These are phyloP conservation scores for Lepidothrix coronata DNA, from an alignment of 2,113 vertebrate genomes.

Conservation along the genomic window DNA sequence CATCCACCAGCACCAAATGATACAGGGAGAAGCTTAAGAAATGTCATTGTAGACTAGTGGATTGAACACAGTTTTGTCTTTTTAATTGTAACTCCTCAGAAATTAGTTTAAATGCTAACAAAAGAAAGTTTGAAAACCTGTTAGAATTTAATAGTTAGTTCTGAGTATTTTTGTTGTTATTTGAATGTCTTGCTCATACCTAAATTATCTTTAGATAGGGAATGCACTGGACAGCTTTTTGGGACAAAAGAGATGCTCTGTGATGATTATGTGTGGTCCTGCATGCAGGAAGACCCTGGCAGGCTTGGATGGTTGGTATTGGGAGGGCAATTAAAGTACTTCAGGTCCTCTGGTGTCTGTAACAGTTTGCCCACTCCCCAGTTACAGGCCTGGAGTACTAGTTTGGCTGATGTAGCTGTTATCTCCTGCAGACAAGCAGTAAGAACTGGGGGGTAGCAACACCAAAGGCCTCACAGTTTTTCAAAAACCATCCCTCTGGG, in stretches of 20 bases:
- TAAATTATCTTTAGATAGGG: neutral
- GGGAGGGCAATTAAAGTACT: neutral
- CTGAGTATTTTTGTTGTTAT: neutral
- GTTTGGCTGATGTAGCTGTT: neutral
- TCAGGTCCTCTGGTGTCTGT: neutral
- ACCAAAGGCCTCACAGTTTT: neutral
- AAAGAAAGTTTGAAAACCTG: neutral
- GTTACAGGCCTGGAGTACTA: neutral
- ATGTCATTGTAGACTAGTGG: neutral
- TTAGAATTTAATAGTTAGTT: neutral
- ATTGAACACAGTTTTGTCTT: neutral
- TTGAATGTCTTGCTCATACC: neutral
- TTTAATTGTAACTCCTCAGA: neutral
- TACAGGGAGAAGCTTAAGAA: neutral
- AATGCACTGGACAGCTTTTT: neutral
- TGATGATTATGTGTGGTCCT: neutral
- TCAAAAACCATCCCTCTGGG: neutral
- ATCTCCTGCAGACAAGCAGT: neutral
- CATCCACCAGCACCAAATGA: neutral
- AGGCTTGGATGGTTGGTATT: fast-evolving
- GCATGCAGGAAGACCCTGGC: neutral
- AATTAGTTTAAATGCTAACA: neutral
- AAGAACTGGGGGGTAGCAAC: neutral
- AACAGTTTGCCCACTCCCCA: neutral
- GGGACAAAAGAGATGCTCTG: neutral